These are phyloP conservation scores for Lepus americanus DNA, from an alignment of 2,113 vertebrate species.

Conservation along the genomic window DNA sequence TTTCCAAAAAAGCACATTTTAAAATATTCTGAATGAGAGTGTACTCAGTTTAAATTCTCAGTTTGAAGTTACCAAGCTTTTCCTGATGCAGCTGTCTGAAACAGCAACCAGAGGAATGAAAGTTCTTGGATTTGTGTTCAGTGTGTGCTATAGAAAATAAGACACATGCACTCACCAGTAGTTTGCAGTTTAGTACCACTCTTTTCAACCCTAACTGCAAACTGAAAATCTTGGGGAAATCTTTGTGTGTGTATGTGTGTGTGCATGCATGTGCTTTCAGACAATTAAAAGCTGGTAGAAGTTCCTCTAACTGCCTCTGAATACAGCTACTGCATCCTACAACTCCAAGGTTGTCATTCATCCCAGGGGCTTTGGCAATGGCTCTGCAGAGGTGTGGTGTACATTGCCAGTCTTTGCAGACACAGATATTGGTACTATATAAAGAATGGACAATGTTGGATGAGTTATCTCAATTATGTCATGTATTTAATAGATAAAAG, in stretches of 20 bases:
- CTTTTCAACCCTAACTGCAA: neutral
- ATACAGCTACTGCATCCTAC: too few species aligned
- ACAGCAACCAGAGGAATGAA: neutral
- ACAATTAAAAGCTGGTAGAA: too few species aligned
- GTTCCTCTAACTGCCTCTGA: too few species aligned
- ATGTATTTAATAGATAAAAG: too few species aligned
- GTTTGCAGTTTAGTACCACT: neutral
- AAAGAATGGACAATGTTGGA: too few species aligned
- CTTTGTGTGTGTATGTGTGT: neutral
- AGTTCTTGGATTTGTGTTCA: neutral
- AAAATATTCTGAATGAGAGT: conserved; percentile 43
- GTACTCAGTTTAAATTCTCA: neutral
- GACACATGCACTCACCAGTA: neutral
- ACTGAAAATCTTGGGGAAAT: neutral
- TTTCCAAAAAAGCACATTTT: neutral
- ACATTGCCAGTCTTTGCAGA: too few species aligned
- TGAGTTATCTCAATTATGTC: too few species aligned
- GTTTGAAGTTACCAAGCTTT: neutral
- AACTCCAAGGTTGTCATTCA: too few species aligned
- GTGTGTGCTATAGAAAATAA: neutral
- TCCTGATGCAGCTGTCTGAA: neutral
- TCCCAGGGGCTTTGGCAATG: too few species aligned
- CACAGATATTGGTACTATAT: too few species aligned
- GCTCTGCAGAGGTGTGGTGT: too few species aligned
- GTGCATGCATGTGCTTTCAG: neutral